phyloP scores from a whole-genome alignment of 2,113 vertebrate species.

The Prunella fulvescens region DNA sequence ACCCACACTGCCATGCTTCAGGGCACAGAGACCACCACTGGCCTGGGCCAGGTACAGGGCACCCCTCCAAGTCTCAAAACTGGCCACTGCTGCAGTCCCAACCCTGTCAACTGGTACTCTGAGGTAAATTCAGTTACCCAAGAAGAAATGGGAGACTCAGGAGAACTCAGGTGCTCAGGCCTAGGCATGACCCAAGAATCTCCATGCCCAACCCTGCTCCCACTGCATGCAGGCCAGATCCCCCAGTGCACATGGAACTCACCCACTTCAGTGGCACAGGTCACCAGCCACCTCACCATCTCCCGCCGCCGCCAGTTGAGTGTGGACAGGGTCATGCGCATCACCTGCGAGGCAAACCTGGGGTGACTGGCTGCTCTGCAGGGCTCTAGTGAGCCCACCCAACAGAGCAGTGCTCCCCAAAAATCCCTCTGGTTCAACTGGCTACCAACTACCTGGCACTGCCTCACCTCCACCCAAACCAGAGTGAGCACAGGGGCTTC shows the following conservation, averaged over 20 bases:
- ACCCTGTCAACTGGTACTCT: not conserved
- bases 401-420: not conserved
- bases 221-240: rapidly evolving
- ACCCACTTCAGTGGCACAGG: slow-evolving; percentile 98
- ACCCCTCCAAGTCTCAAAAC: not conserved
- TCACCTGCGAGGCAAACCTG: slow-evolving; percentile 78
- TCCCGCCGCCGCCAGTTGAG: slow-evolving; percentile 97
- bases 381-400: not conserved
- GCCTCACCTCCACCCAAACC: not conserved
- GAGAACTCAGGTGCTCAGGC: not conserved
- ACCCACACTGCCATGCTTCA: not conserved
- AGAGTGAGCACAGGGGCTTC: not conserved
- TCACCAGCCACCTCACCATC: slow-evolving; percentile 99
- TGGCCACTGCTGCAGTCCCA: rapidly evolving
- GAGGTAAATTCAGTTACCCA: not conserved
- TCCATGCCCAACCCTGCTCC: not conserved
- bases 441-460: rapidly evolving
- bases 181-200: not conserved
- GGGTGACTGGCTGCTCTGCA: not conserved
- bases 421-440: not conserved
- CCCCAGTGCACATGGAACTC: not conserved
- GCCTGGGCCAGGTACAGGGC: not conserved
- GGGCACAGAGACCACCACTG: not conserved
- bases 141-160: not conserved
- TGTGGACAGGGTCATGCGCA: slow-evolving; percentile 98